phyloP scores from a whole-genome alignment of 2,113 vertebrate species.

The Ia io region DNA sequence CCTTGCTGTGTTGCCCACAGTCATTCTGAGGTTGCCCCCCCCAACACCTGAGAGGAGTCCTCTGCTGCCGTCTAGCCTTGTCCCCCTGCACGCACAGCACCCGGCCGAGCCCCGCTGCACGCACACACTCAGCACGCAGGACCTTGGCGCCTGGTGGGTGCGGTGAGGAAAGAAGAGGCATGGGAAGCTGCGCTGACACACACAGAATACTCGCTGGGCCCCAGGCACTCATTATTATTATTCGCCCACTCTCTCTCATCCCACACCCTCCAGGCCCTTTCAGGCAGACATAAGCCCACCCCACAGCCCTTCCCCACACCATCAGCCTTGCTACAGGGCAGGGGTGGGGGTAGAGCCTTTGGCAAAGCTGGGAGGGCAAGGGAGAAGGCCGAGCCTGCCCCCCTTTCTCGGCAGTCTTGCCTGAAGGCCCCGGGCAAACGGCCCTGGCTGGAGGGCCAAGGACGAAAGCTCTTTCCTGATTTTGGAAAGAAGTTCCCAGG shows the following conservation, averaged over 20 bases:
- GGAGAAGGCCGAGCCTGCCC: neutral
- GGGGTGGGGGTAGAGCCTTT: too few relatives aligned
- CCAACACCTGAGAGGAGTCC: neutral
- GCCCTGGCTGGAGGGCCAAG: neutral
- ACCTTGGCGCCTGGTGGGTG: neutral
- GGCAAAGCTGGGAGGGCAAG: neutral
- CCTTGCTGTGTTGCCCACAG: accelerated
- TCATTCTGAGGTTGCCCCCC: neutral
- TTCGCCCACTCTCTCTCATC: neutral
- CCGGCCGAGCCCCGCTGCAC: neutral
- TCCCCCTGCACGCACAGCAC: neutral
- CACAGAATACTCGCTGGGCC: neutral
- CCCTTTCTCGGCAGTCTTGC: neutral
- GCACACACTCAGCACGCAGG: neutral
- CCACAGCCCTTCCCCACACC: neutral
- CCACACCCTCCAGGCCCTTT: neutral
- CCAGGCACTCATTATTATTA: neutral
- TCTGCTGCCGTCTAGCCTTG: neutral
- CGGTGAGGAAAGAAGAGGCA: too few relatives aligned
- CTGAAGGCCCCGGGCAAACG: neutral
- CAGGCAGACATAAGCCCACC: neutral
- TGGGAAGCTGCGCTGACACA: neutral
- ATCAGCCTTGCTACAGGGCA: neutral
- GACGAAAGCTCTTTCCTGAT: neutral
- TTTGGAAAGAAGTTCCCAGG: neutral